A percentile compares a stretch with the other conserved stretches of the same genome.
Conservation (phyloP, 1,140 invertebrate species). For the Drosophila carrolli region DNA sequence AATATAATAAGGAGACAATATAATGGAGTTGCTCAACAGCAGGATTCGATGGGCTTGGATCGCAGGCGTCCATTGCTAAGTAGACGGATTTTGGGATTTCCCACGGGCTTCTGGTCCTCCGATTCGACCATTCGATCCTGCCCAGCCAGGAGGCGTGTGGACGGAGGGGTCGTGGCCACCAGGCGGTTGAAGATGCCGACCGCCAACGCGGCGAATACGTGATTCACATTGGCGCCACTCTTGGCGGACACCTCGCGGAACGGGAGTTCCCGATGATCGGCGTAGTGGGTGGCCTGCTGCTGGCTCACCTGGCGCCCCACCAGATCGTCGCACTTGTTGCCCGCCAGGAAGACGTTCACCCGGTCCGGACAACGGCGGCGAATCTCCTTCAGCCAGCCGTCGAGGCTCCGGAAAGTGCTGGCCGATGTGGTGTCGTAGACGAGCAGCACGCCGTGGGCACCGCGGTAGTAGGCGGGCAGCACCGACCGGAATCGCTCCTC, state of each 20-base stretch:
- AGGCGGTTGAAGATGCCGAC: constrained; percentile 14
- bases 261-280: neutral
- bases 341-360: constrained; percentile 35
- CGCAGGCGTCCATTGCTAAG: neutral
- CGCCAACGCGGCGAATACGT: constrained; percentile 19
- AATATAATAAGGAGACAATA: neutral
- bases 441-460: constrained; percentile 38
- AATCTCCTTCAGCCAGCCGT: constrained; percentile 44
- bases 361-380: neutral
- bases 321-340: constrained; percentile 49
- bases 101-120: neutral
- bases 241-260: constrained; percentile 48
- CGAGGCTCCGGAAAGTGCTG: constrained; percentile 8
- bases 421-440: constrained; percentile 47
- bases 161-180: neutral
- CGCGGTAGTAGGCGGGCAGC: constrained; percentile 20
- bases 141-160: neutral
- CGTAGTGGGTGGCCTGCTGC: constrained; percentile 9
- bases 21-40: neutral
- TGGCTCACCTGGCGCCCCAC: constrained; percentile 25
- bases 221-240: constrained; percentile 40
- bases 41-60: neutral
- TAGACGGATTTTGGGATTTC: neutral
- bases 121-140: neutral
- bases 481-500: constrained; percentile 46